Percentiles rank a stretch among this genome's conserved stretches.
Evolutionary conservation across 2,888 invertebrate genomes (phyloP).

Genomic region (Limnephilus marmoratus): DNA sequence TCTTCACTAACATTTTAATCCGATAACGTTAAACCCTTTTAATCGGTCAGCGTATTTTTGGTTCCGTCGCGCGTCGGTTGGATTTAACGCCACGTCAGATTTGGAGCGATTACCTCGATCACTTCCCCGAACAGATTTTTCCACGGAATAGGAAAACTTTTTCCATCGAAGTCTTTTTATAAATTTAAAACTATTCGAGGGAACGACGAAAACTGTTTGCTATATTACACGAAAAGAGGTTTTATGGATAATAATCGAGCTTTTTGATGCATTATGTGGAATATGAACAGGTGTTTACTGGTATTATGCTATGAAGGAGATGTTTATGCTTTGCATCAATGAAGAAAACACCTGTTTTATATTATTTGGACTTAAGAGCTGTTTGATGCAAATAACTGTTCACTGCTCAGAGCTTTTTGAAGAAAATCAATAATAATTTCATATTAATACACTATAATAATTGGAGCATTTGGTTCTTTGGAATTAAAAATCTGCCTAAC

Average conservation of each 20-base stretch:
- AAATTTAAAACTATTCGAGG: background rate
- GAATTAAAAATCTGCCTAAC: no score
- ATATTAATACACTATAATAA: no score
- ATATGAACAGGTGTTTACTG: background rate
- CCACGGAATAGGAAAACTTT: background rate
- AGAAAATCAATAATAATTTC: no score
- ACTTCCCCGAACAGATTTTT: background rate
- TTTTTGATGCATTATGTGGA: background rate
- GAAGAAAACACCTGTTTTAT: background rate
- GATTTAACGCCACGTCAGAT: background rate
- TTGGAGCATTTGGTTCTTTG: no score
- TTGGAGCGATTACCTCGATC: background rate
- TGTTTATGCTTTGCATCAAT: background rate
- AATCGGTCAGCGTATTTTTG: background rate
- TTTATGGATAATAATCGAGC: background rate
- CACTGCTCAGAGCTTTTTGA: background rate
- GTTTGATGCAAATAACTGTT: background rate
- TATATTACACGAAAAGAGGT: background rate
- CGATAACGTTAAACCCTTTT: background rate
- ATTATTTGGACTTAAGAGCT: background rate
- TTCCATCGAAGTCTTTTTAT: background rate
- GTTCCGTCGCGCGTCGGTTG: background rate
- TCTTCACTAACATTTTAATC: background rate
- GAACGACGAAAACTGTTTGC: background rate
- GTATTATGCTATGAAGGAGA: background rate